A percentile compares a stretch with the other conserved stretches of the same genome.
Conservation (phyloP, 2,797 vertebrate genomes). For the Sebastes jordani region DNA sequence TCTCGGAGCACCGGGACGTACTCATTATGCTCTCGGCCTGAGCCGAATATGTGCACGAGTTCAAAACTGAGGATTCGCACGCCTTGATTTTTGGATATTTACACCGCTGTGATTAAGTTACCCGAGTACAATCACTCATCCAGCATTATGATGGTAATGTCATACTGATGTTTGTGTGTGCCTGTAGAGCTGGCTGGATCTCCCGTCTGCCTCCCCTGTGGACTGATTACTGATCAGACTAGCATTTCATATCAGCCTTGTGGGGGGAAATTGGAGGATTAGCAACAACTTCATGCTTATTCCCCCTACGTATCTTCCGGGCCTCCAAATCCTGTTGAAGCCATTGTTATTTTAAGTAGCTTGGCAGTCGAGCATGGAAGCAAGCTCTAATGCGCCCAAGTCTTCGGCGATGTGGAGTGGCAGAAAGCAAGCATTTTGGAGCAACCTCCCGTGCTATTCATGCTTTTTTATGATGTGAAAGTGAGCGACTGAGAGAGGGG, state of each 20-base stretch:
- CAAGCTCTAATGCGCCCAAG: constrained; percentile 63
- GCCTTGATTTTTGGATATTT: constrained; percentile 53
- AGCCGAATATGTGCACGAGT: constrained; percentile 21
- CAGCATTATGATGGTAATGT: constrained; percentile 58
- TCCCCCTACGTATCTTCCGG: constrained; percentile 69
- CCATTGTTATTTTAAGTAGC: constrained; percentile 81
- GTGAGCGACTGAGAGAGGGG: constrained; percentile 51
- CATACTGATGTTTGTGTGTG: constrained; percentile 34
- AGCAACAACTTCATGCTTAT: constrained; percentile 77
- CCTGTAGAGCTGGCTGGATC: constrained; percentile 64
- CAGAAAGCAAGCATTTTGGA: constrained; percentile 54
- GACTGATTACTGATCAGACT: constrained; percentile 75
- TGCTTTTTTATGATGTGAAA: constrained; percentile 64
- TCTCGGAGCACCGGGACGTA: constrained; percentile 13
- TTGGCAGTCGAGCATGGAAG: constrained; percentile 69
- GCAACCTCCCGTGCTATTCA: constrained; percentile 54
- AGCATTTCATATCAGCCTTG: constrained; percentile 78
- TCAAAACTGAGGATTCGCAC: constrained; percentile 9
- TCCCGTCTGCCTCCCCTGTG: constrained; percentile 68
- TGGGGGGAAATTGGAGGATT: constrained; percentile 82
- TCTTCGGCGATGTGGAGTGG: constrained; percentile 59
- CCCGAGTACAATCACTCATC: constrained; percentile 41
- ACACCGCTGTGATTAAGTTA: constrained; percentile 37
- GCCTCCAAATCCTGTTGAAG: constrained; percentile 76
- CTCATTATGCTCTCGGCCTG: constrained; percentile 22